Conservation (phyloP, 2,113 vertebrate genomes). For the Heptranchias perlo region DNA sequence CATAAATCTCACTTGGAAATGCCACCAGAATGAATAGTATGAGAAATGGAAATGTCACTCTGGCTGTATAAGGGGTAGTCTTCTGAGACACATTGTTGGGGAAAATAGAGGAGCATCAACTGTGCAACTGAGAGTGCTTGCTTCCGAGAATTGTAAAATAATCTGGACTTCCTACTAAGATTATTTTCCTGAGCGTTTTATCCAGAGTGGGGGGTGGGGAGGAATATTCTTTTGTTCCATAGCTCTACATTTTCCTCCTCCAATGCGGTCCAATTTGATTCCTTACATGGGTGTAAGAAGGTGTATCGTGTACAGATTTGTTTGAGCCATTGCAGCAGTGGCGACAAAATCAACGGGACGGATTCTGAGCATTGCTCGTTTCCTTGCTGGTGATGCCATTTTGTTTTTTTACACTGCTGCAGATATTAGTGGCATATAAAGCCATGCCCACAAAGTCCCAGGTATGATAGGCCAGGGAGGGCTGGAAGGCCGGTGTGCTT, state of each 20-base stretch:
- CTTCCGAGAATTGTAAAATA: no score
- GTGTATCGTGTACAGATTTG: no score
- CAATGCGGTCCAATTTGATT: no score
- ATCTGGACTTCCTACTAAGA: no score
- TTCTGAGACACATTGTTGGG: not conserved
- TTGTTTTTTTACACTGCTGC: not conserved
- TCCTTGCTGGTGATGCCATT: not conserved
- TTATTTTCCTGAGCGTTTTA: no score
- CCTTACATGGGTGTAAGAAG: no score
- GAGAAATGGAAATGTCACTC: not conserved
- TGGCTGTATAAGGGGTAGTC: no score
- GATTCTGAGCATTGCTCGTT: not conserved
- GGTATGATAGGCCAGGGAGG: not conserved
- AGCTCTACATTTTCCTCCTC: no score
- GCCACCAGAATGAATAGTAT: not conserved
- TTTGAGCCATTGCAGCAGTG: no score
- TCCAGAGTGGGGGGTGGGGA: no score
- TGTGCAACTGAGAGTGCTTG: not conserved
- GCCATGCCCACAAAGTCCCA: not conserved
- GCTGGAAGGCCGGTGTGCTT: not conserved
- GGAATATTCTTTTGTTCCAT: no score
- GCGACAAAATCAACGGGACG: no score
- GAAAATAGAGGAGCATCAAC: not conserved
- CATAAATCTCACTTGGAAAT: not conserved
- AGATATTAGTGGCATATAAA: not conserved